Evolutionary conservation across 2,113 vertebrate genomes (phyloP), one percentile per base, ranked within the genome.

Genomic region (Microcebus murinus): DNA sequence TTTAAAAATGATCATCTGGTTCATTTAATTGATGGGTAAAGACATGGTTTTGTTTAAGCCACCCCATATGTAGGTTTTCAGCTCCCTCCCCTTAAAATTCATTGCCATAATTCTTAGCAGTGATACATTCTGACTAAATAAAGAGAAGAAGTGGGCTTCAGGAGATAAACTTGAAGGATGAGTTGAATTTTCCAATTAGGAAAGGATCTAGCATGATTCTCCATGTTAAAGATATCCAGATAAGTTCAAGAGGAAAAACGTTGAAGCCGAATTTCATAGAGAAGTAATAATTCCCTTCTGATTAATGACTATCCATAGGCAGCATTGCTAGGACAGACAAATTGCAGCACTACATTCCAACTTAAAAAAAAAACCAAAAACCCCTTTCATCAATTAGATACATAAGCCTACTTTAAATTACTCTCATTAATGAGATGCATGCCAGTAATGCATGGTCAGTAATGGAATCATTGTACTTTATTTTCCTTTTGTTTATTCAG

Each of bases 401-500:
- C 39, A 91, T 88, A 55, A 89, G 85, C 29, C 71, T 50, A 39
- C 73, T 90, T 96, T 96, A 91, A 92, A 85, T 76, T 77, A 76
- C 42, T 50, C 52, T 81, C 96, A 95, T 97, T 95, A 97, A 86
- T 79, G 74, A 97, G 94, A 96, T 9, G 3, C 91, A 93, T 82
- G 95, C 55, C 83, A 90, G 88, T 87, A 84, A 84, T 91, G 92
- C 45, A 67, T 21, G 71, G 52, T 81, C 52, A 93, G 68, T 87
- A 92, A 81, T 36, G 79, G 71, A 63, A 67, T 55, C 67, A 25
- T 86, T 94, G 52, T 42, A 89, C 39, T 96, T 98, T 98, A 96
- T 98, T 87, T 98, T 96, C 42, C 80, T 95, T 98, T 96, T 97
- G 81, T 96, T 97, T 96, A 94, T 91, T 31, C 36, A 96, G 57